A percentile compares a stretch with the other conserved stretches of the same genome.
phyloP scores from a whole-genome alignment of 2,888 invertebrate species.

The Euspilapteryx auroguttella region DNA sequence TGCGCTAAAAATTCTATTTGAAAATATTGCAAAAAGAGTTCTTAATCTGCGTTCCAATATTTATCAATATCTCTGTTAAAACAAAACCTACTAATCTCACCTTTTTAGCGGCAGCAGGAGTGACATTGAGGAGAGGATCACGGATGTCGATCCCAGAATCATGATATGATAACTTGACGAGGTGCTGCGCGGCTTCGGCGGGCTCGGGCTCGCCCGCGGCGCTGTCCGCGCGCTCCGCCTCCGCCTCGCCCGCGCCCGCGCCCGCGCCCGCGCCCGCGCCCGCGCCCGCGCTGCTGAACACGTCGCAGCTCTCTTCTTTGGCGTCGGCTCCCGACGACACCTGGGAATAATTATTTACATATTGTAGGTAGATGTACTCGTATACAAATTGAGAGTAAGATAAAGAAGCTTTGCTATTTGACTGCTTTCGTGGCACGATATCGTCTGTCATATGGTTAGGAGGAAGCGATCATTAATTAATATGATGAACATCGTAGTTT shows the following conservation, averaged over 20 bases:
- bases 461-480: no score
- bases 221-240: constrained; percentile 21
- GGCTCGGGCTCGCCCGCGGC: constrained; percentile 53
- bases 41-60: no score
- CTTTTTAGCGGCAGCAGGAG: constrained; percentile 68
- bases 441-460: no score
- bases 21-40: no score
- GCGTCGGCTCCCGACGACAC: constrained; percentile 41
- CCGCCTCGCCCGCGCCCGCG: constrained; percentile 36
- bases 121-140: constrained; percentile 70
- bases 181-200: constrained; percentile 44
- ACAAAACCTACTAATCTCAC: no score
- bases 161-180: constrained; percentile 83
- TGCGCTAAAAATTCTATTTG: no score
- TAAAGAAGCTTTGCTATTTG: no score
- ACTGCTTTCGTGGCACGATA: no score
- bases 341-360: constrained; percentile 14
- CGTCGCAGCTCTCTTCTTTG: constrained; percentile 36
- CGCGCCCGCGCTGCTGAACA: constrained; percentile 18
- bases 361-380: no score
- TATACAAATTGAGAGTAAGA: no score
- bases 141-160: constrained; percentile 89
- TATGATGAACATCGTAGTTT: no score
- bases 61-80: no score
- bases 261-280: constrained; percentile 16